phyloP scores from a whole-genome alignment of 2,113 vertebrate species.

The Polyodon spathula region DNA sequence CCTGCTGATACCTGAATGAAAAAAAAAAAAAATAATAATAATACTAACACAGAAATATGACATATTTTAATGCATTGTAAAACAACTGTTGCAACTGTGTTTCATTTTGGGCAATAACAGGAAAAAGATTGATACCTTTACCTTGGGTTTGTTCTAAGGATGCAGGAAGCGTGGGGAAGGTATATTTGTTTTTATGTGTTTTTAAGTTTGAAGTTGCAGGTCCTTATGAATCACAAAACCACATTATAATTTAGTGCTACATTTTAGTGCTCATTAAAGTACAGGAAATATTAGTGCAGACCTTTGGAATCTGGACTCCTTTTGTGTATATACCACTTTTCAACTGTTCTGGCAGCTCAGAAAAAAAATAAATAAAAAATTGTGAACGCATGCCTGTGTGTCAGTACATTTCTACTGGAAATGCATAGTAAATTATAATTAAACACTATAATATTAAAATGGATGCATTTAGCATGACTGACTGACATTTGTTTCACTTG shows the following conservation, averaged over 20 bases:
- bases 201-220: not conserved
- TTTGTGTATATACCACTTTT: not conserved
- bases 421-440: constrained; percentile 2
- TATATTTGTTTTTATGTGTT: too few relatives aligned
- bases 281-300: not conserved
- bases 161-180: too few relatives aligned
- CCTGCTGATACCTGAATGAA: not conserved
- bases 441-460: not conserved
- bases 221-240: not conserved
- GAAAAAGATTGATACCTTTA: too few relatives aligned
- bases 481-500: not conserved
- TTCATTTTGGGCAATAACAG: too few relatives aligned
- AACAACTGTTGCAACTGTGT: too few relatives aligned
- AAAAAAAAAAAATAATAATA: too few relatives aligned
- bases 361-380: not conserved
- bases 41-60: too few relatives aligned
- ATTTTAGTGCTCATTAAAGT: constrained; percentile 4
- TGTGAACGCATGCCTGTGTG: not conserved
- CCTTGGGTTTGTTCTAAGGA: too few relatives aligned
- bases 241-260: not conserved
- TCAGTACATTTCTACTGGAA: not conserved
- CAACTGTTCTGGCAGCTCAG: not conserved
- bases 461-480: constrained; percentile 5
- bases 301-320: not conserved
- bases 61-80: too few relatives aligned